Percentiles rank a stretch among this genome's conserved stretches.
These are phyloP conservation scores for Tetragonula clypearis DNA, from an alignment of 1,140 invertebrate genomes.

Conservation along the genomic window DNA sequence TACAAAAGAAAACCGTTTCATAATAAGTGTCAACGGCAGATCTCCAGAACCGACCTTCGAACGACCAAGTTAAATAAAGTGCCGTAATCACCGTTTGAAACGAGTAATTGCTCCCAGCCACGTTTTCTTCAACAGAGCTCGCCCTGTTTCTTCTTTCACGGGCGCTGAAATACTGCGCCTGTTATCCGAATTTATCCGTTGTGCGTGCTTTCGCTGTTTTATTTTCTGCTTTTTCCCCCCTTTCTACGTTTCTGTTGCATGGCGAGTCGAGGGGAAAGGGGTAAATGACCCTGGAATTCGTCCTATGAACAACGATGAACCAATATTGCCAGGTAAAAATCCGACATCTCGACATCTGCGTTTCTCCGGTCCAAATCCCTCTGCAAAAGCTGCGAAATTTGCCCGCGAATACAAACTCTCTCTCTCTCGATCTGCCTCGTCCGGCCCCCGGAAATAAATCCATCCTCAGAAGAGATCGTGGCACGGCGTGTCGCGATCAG, in stretches of 20 bases:
- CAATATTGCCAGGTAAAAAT: no score
- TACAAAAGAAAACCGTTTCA: slow-evolving; percentile 38
- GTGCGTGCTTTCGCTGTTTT: no score
- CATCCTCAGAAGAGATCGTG: neutral
- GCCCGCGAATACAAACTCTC: neutral
- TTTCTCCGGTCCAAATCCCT: no score
- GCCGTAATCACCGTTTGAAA: slow-evolving; percentile 44
- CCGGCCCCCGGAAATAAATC: neutral
- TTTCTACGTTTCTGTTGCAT: no score
- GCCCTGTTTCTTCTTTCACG: neutral
- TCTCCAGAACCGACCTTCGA: neutral
- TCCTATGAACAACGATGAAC: no score
- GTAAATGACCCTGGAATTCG: no score
- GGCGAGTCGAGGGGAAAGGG: no score
- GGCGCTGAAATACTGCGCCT: no score
- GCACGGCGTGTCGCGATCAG: slow-evolving; percentile 15
- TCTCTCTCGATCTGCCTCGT: neutral
- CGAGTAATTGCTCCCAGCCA: slow-evolving; percentile 38
- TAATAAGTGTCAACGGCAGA: slow-evolving; percentile 26
- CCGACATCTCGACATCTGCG: no score
- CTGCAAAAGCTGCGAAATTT: neutral
- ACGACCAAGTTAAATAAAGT: slow-evolving; percentile 44
- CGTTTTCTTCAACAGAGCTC: neutral
- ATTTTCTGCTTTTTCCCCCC: no score
- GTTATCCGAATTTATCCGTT: no score